Conservation (phyloP, 2,888 invertebrate species). For the Caenorhabditis zanzibari region DNA sequence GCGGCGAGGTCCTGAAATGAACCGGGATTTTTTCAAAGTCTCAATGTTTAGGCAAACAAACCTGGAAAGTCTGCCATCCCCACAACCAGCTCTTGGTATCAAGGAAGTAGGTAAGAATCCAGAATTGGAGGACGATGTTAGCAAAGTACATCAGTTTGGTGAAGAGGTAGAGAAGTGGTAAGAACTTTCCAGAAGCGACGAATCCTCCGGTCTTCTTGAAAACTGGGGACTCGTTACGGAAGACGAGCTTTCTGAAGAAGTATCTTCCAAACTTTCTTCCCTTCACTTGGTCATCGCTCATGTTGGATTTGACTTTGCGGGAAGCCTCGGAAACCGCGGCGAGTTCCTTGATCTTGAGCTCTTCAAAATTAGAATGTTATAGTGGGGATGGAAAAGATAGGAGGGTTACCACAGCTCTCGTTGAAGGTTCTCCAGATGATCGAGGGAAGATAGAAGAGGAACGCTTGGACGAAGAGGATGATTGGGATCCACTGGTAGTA, state of each 20-base stretch:
- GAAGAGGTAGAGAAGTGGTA: constrained; percentile 68
- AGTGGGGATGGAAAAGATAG: too few relatives aligned
- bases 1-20: constrained; percentile 60
- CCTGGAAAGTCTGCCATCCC: constrained; percentile 74
- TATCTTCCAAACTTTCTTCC: constrained; percentile 57
- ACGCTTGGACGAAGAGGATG: constrained; percentile 80
- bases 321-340: constrained; percentile 60
- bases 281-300: constrained; percentile 52
- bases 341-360: constrained; percentile 66
- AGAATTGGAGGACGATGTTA: constrained; percentile 75
- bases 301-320: constrained; percentile 55
- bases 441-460: constrained; percentile 82
- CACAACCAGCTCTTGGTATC: constrained; percentile 72
- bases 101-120: constrained; percentile 75
- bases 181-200: constrained; percentile 65
- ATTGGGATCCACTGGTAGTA: constrained; percentile 82
- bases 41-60: neutral
- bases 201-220: constrained; percentile 45
- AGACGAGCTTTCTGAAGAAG: constrained; percentile 64
- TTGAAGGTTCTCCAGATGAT: constrained; percentile 80
- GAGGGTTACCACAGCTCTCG: constrained; percentile 75
- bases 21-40: neutral
- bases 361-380: neutral
- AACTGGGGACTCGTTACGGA: constrained; percentile 62
- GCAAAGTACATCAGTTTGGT: constrained; percentile 73